phyloP scores from a whole-genome alignment of 2,888 invertebrate species.

The Lacanobia oleracea region DNA sequence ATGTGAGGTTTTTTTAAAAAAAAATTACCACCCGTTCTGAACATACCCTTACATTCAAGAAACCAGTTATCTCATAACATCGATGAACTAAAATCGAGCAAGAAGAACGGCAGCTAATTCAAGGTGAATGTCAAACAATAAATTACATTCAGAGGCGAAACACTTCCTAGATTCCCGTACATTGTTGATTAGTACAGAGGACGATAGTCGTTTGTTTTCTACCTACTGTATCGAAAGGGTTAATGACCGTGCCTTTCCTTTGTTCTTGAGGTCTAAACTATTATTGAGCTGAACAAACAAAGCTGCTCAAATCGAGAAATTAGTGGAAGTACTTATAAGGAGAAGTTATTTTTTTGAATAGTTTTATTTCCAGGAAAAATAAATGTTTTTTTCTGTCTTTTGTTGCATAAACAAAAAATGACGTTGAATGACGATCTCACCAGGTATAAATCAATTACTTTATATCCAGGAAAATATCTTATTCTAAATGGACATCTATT shows the following conservation, averaged over 20 bases:
- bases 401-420: not conserved
- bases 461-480: too few relatives aligned
- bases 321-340: not conserved
- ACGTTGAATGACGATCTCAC: not conserved
- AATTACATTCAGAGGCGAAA: slow-evolving; percentile 59
- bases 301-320: not conserved
- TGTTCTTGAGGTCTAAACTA: slow-evolving; percentile 60
- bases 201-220: slow-evolving; percentile 52
- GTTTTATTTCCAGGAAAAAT: too few relatives aligned
- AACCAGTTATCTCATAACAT: slow-evolving; percentile 62
- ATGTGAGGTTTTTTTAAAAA: not conserved
- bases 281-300: slow-evolving; percentile 28
- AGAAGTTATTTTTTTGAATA: not conserved
- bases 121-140: slow-evolving; percentile 75
- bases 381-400: too few relatives aligned
- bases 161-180: slow-evolving; percentile 60
- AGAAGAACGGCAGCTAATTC: slow-evolving; percentile 69
- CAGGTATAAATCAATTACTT: too few relatives aligned
- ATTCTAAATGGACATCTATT: too few relatives aligned
- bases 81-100: slow-evolving; percentile 70
- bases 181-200: slow-evolving; percentile 58
- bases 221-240: slow-evolving; percentile 61
- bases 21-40: not conserved
- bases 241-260: slow-evolving; percentile 69
- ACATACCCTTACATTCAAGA: slow-evolving; percentile 51